Conservation (phyloP, 2,888 invertebrate genomes). For the Empis livida region DNA sequence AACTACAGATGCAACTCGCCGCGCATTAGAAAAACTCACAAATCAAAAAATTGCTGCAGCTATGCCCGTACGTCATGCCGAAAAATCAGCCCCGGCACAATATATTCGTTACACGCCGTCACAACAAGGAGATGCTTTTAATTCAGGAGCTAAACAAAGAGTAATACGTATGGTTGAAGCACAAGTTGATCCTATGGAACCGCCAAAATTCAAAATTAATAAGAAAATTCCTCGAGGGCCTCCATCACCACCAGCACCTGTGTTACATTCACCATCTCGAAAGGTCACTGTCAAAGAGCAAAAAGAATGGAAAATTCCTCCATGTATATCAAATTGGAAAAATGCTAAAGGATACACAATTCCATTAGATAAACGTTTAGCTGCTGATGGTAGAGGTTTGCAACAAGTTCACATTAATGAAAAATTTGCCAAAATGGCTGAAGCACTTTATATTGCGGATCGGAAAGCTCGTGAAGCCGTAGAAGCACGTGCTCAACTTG, state of each 20-base stretch:
- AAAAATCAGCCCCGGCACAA: constrained; percentile 85
- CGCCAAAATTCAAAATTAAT: constrained; percentile 95
- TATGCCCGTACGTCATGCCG: constrained; percentile 90
- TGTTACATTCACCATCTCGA: constrained; percentile 94
- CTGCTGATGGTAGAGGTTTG: constrained; percentile 94
- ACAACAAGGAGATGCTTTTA: constrained; percentile 87
- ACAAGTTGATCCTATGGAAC: constrained; percentile 96
- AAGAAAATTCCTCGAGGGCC: constrained; percentile 98
- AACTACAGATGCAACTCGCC: constrained; percentile 77
- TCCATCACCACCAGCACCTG: constrained; percentile 97
- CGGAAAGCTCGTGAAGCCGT: constrained; percentile 95
- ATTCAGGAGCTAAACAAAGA: constrained; percentile 94
- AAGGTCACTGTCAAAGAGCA: constrained; percentile 98
- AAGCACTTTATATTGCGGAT: constrained; percentile 96
- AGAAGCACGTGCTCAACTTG: constrained; percentile 89
- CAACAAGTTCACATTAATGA: constrained; percentile 98
- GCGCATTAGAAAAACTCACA: constrained; percentile 80
- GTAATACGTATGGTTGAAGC: constrained; percentile 93
- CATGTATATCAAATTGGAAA: constrained; percentile 99
- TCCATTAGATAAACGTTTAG: constrained; percentile 92
- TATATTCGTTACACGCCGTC: constrained; percentile 97
- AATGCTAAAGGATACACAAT: constrained; percentile 97
- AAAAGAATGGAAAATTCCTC: constrained; percentile 96
- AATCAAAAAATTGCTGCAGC: constrained; percentile 88
- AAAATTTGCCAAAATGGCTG: constrained; percentile 96